These are phyloP conservation scores for Eptesicus fuscus DNA, from an alignment of 2,113 vertebrate species.

Conservation along the genomic window DNA sequence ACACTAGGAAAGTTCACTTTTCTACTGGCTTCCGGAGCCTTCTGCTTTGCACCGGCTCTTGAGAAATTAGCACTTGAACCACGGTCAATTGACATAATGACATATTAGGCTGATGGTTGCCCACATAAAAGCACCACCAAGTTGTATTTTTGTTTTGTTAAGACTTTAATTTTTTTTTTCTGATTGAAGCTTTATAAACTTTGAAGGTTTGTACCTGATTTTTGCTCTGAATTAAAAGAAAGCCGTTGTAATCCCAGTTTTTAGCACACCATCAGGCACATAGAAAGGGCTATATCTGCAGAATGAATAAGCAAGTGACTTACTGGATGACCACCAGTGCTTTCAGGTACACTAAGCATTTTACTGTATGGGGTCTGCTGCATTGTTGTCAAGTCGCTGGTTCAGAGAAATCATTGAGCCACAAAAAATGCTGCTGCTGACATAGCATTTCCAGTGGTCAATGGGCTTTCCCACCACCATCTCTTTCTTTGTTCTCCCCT, in stretches of 20 bases:
- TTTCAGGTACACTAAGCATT: background rate
- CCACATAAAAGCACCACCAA: background rate
- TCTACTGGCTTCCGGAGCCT: background rate
- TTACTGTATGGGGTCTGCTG: no score
- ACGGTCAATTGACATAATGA: background rate
- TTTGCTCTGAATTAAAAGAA: background rate
- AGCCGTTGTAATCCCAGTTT: background rate
- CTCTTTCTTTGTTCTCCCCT: background rate
- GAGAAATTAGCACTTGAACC: background rate
- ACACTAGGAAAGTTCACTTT: background rate
- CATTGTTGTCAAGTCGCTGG: background rate
- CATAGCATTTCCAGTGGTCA: background rate
- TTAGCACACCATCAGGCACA: background rate
- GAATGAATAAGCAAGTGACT: background rate
- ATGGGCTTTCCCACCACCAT: background rate
- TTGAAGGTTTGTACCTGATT: background rate
- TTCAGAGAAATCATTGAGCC: background rate
- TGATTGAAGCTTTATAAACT: background rate
- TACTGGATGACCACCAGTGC: background rate
- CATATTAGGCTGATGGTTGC: background rate
- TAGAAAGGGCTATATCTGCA: background rate
- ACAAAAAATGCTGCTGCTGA: background rate
- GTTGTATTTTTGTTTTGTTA: background rate
- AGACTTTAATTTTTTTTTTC: constrained; percentile 20
- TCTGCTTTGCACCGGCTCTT: background rate